Base-by-base conservation (phyloP, 2,888 invertebrate genomes). In the Nemapogon koenigi region DNA sequence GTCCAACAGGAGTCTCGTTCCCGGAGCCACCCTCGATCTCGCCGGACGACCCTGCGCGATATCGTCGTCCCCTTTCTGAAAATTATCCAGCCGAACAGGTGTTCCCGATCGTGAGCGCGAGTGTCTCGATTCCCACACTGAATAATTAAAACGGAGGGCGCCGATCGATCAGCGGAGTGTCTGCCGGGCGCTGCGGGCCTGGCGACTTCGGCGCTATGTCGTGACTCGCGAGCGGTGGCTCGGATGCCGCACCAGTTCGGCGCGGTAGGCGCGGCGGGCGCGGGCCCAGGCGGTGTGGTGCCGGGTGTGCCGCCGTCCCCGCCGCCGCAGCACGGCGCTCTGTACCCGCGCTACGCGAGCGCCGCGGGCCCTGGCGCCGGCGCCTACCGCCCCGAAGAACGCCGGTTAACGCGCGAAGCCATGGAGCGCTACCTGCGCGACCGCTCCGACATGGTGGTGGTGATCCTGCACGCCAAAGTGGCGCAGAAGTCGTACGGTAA, bases 401-500 rank as follows among this genome's bases (percentile, higher is more conserved):
- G 92, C 56, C 81, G 90, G 42, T 82, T 93, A 48, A 92, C 91
- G 17, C 82, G 94, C 42, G 95, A 96, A 52, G 92, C 94, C 26
- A 99, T 99, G 99, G 93, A 94, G 65, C 88, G 94, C 40, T 99
- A 99, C 67, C 83, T 99, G 52, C 85, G 94, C 40, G 96, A 97
- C 61, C 85, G 95, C 51, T 91, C 92, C 52, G 96, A 96, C 66
- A 95, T 96, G 92, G 89, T 94, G 15, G 90, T 99, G 41, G 95
- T 97, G 37, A 97, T 99, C 53, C 82, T 98, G 40, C 99, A 99
- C 73, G 99, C 99, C 33, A 99, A 99, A 84, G 99, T 99, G 35
- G 99, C 99, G 19, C 99, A 99, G 71, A 99, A 99, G 63, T 98
- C 97, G 0, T 99, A 99, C 62, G 99, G 99, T 46, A 99, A 98